Conservation (phyloP, 2,888 invertebrate species). For the Fabriciana adippe region DNA sequence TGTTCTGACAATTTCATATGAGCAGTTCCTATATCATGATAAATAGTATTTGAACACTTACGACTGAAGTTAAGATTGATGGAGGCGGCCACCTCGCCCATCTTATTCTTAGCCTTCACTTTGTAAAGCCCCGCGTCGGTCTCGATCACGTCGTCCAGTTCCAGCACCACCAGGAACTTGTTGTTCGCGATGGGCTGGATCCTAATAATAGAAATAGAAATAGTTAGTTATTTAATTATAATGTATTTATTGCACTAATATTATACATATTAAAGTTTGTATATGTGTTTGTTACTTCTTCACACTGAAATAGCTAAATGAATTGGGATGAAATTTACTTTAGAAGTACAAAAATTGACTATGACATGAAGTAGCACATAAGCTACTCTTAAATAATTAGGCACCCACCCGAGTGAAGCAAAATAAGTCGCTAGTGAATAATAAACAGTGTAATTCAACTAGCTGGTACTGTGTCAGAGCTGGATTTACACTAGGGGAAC, state of each 20-base stretch:
- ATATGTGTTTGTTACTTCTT: not conserved
- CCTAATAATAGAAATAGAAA: slow-evolving; percentile 58
- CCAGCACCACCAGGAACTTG: slow-evolving; percentile 95
- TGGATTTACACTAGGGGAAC: no score
- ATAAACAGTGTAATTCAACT: no score
- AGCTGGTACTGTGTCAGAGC: no score
- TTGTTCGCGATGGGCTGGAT: slow-evolving; percentile 92
- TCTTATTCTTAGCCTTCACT: slow-evolving; percentile 97
- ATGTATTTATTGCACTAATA: not conserved
- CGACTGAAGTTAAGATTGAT: slow-evolving; percentile 99
- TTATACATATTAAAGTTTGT: not conserved
- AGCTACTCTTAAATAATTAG: no score
- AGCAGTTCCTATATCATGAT: not conserved
- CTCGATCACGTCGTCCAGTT: slow-evolving; percentile 97
- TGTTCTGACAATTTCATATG: no score
- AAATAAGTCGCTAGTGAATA: no score
- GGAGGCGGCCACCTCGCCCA: slow-evolving; percentile 98
- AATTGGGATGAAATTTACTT: not conserved
- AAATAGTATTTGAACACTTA: slow-evolving; percentile 84
- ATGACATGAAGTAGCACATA: no score
- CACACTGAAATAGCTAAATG: not conserved
- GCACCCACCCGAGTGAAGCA: no score
- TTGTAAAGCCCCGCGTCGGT: slow-evolving; percentile 97
- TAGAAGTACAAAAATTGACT: no score
- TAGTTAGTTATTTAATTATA: no score